phyloP scores from a whole-genome alignment of 2,113 vertebrate species.

The Machaerirhynchus nigripectus region DNA sequence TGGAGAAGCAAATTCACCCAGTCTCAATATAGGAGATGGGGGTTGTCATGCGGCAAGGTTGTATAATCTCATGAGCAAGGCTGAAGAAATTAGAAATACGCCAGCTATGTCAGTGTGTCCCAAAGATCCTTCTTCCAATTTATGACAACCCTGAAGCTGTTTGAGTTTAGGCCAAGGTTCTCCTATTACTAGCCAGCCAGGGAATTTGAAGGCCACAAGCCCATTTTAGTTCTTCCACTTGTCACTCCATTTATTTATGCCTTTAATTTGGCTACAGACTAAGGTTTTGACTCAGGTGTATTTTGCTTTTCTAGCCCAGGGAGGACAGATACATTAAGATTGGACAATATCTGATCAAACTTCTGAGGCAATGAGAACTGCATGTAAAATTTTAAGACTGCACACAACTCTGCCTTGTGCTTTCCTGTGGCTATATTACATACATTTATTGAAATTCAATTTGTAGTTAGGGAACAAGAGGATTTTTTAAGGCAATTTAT shows the following conservation, averaged over 20 bases:
- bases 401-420: not conserved
- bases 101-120: not conserved
- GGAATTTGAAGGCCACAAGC: not conserved
- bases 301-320: not conserved
- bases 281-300: not conserved
- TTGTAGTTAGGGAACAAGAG: conserved; percentile 32
- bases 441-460: conserved; percentile 57
- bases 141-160: not conserved
- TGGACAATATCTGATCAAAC: not conserved
- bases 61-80: not conserved
- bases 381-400: not conserved
- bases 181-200: not conserved
- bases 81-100: not conserved
- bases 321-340: not conserved
- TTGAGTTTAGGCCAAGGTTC: not conserved
- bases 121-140: not conserved
- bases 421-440: conserved; percentile 1
- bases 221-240: not conserved
- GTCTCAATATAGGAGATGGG: not conserved
- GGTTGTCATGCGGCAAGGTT: not conserved
- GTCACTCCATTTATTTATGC: not conserved
- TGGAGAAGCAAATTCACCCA: not conserved
- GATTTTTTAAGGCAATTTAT: conserved; percentile 5
- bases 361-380: not conserved
- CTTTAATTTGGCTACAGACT: not conserved